Base-by-base conservation (phyloP, 2,113 vertebrate genomes). In the Phaetusa simplex region DNA sequence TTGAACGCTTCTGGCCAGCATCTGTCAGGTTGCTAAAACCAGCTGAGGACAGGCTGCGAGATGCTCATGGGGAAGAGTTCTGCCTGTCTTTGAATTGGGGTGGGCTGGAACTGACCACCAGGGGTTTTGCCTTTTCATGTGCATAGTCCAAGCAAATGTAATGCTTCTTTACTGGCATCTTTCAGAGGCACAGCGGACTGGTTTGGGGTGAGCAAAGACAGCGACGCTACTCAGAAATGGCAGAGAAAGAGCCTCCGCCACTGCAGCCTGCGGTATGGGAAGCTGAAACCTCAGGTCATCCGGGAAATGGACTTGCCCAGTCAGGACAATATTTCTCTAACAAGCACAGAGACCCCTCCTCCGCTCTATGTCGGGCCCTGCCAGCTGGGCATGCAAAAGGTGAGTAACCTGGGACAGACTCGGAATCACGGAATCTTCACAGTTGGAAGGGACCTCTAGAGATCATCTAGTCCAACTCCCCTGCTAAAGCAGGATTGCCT, bases 201-300 rank as follows among this genome's bases (percentile, higher is more conserved):
- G 99, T 99, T 99, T 71, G 99, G 99, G 53, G 99, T 99, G 92
- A 99, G 99, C 93, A 99, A 99, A 96, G 99, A 99, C 49, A 98
- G 98, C 0, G 99, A 99, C 4, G 98, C 99, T 29, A 99, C 99
- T 11, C 99, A 99, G 97, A 99, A 99, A 91, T 99, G 99, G 99
- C 99, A 99, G 97, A 98, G 99, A 94, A 99, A 99, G 98, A 99
- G 99, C 97, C 98, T 99, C 45, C 99, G 99, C 10, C 99, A 99
- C 98, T 99, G 99, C 98, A 99, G 99, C 98, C 97, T 99, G 96
- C 99, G 99, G 65, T 99, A 99, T 0, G 99, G 99, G 71, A 99
- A 99, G 97, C 98, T 99, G 97, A 99, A 99, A 85, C 99, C 99
- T 2, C 99, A 99, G 98, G 99, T 99, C 95, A 98, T 99, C 91